Conservation (phyloP, 2,113 vertebrate species). For the Dicerorhinus sumatrensis region DNA sequence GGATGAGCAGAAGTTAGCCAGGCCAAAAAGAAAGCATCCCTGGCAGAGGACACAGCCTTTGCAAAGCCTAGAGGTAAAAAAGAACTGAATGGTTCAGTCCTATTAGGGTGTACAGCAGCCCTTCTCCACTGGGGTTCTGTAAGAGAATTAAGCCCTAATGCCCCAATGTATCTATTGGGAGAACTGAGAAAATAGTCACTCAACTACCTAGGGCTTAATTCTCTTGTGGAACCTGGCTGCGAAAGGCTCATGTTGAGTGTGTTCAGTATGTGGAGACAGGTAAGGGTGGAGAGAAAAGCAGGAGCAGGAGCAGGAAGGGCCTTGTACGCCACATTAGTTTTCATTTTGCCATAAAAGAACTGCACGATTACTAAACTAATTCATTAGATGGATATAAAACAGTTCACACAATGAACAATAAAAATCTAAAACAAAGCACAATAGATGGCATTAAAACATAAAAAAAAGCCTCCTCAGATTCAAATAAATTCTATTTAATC, state of each 20-base stretch:
- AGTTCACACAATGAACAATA: constrained; percentile 60
- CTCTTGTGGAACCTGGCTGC: not conserved
- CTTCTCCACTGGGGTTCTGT: not conserved
- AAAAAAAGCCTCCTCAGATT: not conserved
- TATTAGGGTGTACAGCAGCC: not conserved
- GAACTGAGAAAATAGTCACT: not conserved
- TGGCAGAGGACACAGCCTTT: not conserved
- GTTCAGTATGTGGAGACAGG: not conserved
- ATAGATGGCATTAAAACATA: constrained; percentile 32
- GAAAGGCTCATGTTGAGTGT: not conserved
- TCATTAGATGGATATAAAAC: constrained; percentile 16
- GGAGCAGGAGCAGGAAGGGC: not conserved
- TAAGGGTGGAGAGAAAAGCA: not conserved
- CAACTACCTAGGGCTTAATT: not conserved
- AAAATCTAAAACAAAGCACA: constrained; percentile 68
- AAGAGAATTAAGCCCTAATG: not conserved
- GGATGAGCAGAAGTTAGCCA: not conserved
- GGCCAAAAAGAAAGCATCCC: not conserved
- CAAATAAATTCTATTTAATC: constrained; percentile 54
- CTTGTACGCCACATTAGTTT: not conserved
- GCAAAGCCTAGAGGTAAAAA: not conserved
- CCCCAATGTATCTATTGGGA: not conserved
- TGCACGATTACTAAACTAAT: constrained; percentile 29
- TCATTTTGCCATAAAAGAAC: constrained; percentile 36
- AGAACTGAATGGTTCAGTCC: not conserved